Conservation (phyloP, 2,113 vertebrate species). For the Ophiodon elongatus region DNA sequence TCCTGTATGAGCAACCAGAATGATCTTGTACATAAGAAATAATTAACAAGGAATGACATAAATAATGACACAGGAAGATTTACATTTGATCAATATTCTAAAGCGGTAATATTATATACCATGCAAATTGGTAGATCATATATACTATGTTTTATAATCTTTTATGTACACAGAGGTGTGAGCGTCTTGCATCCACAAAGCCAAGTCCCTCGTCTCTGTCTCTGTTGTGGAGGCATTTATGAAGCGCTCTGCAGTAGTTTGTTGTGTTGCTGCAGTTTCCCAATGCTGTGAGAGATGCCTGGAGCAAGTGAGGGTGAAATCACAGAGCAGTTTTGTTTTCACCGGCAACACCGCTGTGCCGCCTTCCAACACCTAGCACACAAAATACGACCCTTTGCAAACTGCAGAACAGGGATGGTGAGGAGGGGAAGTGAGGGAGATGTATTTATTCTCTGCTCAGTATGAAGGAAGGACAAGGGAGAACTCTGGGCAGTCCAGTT, state of each 20-base stretch:
- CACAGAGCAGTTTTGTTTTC: constrained; percentile 79
- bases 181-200: not conserved
- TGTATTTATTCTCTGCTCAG: not conserved
- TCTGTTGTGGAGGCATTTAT: constrained; percentile 17
- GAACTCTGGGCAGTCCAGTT: not conserved
- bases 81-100: not conserved
- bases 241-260: constrained; percentile 47
- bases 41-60: fast-evolving
- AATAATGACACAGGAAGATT: not conserved
- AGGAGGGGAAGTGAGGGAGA: not conserved
- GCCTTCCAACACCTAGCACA: constrained; percentile 48
- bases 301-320: constrained; percentile 73
- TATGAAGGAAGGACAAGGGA: not conserved
- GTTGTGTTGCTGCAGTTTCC: constrained; percentile 55
- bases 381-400: constrained; percentile 36
- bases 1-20: not conserved
- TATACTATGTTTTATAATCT: not conserved
- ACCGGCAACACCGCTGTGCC: constrained; percentile 33
- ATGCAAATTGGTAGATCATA: not conserved
- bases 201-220: not conserved
- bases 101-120: not conserved
- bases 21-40: not conserved
- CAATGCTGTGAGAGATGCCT: constrained; percentile 66
- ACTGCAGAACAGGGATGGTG: not conserved
- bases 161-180: not conserved